Evolutionary conservation across 2,113 vertebrate genomes (phyloP).

Genomic region (Salvelinus alpinus): DNA sequence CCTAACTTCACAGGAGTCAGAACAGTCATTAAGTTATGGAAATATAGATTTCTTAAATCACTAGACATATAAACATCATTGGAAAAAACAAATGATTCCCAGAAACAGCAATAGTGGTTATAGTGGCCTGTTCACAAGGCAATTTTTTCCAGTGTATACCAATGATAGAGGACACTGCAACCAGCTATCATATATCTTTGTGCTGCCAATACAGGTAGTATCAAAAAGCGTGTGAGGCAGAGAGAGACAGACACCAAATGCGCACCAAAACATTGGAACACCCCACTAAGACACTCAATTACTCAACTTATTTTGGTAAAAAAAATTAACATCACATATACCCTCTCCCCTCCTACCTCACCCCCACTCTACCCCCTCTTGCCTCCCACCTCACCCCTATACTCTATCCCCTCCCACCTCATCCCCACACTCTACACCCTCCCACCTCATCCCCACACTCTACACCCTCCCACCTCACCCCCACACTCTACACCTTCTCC

Average conservation of each 20-base stretch:
- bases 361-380: not conserved
- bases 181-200: conserved; percentile 27
- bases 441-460: not conserved
- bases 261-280: conserved; percentile 42
- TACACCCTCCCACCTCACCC: not conserved
- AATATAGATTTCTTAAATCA: conserved; percentile 40
- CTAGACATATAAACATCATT: conserved; percentile 48
- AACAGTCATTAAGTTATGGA: conserved; percentile 54
- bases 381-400: not conserved
- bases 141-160: conserved; percentile 68
- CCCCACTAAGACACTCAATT: conserved; percentile 33
- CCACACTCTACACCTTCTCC: not conserved
- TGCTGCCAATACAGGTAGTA: conserved; percentile 23
- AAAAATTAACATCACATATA: not conserved
- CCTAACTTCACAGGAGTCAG: conserved; percentile 44
- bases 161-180: conserved; percentile 38
- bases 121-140: conserved; percentile 45
- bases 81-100: conserved; percentile 13
- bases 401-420: not conserved
- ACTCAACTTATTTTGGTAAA: conserved; percentile 43
- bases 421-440: too few relatives aligned
- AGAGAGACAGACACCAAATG: conserved; percentile 24
- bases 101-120: conserved; percentile 48
- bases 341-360: conserved; percentile 12
- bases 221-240: conserved; percentile 1